Percentiles rank a stretch among this genome's conserved stretches.
Evolutionary conservation across 30 jellyfish, hydroid and myxozoan genomes (phyloP).

Genomic region (Turritopsis dohrnii): DNA sequence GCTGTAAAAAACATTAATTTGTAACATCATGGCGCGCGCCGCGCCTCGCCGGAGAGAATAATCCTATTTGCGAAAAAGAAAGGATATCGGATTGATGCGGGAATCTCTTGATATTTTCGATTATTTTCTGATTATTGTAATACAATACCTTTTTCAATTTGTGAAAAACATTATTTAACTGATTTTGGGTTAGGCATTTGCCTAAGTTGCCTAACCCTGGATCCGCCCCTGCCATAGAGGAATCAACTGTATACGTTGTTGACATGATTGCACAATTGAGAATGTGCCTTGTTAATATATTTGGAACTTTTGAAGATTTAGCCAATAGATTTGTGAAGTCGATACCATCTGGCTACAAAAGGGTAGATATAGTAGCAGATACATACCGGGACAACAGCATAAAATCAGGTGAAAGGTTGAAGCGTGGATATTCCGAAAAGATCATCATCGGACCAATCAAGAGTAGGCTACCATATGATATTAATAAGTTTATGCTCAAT

Average conservation of each 20-base stretch:
- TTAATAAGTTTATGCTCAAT: neutral
- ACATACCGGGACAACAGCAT: constrained; percentile 27
- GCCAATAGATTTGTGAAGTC: neutral
- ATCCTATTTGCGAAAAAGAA: too few relatives aligned
- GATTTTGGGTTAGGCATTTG: too few relatives aligned
- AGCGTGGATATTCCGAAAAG: neutral
- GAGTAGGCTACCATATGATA: neutral
- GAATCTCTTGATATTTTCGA: too few relatives aligned
- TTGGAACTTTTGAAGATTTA: constrained; percentile 36
- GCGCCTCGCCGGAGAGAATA: too few relatives aligned
- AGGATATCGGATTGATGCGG: too few relatives aligned
- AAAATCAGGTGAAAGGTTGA: constrained; percentile 22
- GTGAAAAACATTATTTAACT: too few relatives aligned
- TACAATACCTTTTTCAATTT: too few relatives aligned
- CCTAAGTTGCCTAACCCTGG: too few relatives aligned
- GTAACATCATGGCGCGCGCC: too few relatives aligned
- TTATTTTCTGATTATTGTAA: too few relatives aligned
- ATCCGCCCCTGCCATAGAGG: too few relatives aligned
- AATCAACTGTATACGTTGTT: neutral
- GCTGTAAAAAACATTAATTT: too few relatives aligned
- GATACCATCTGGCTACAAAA: constrained; percentile 30
- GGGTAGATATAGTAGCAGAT: constrained; percentile 42
- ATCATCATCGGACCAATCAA: constrained; percentile 15
- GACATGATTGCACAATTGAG: constrained; percentile 13
- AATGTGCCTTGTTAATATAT: neutral